phyloP scores from a whole-genome alignment of 2,888 invertebrate species.

The Boloria euphrosyne region DNA sequence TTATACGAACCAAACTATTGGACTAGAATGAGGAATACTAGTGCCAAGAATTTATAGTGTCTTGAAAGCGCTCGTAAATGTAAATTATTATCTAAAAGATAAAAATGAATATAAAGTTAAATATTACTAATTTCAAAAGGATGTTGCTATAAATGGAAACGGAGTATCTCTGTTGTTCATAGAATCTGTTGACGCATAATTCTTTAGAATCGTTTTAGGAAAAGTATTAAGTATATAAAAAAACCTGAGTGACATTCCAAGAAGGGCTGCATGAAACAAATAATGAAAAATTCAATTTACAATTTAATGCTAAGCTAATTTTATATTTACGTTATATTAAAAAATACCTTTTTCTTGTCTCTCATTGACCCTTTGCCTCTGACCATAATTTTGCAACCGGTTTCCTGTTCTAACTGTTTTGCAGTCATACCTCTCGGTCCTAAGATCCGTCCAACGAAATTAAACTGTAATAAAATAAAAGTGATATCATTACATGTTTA shows the following conservation, averaged over 20 bases:
- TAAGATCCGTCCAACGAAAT: conserved; percentile 99
- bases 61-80: conserved; percentile 34
- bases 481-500: not conserved
- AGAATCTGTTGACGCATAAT: conserved; percentile 32
- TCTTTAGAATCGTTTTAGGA: conserved; percentile 19
- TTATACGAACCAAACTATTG: conserved; percentile 42
- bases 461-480: conserved; percentile 89
- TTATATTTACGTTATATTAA: not conserved
- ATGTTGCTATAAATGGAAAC: conserved; percentile 3
- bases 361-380: conserved; percentile 99
- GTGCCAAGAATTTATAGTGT: conserved; percentile 42
- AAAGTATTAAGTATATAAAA: conserved; percentile 27
- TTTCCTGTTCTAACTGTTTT: conserved; percentile 99
- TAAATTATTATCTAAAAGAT: conserved; percentile 22
- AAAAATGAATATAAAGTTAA: conserved; percentile 17
- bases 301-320: not conserved
- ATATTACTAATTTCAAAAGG: conserved; percentile 12
- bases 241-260: conserved; percentile 41
- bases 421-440: conserved; percentile 99
- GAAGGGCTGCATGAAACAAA: conserved; percentile 44
- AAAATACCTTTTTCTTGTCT: conserved; percentile 97
- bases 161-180: conserved; percentile 25
- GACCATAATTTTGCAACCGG: conserved; percentile 99
- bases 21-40: conserved; percentile 36
- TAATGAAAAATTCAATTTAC: conserved; percentile 26